Percentiles rank a stretch among this genome's conserved stretches.
phyloP scores from a whole-genome alignment of 1,140 invertebrate species.

The Sycophila sp. region DNA sequence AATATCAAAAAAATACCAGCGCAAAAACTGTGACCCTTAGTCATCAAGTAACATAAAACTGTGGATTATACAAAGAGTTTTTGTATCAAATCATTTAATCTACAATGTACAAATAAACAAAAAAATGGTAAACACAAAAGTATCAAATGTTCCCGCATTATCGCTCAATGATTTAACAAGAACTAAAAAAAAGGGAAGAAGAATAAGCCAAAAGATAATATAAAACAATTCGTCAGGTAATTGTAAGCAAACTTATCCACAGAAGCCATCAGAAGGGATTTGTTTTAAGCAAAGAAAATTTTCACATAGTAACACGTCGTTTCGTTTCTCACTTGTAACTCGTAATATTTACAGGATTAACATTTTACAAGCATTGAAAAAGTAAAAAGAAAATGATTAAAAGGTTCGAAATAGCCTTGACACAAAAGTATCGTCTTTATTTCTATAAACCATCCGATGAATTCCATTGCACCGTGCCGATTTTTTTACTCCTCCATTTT shows the following conservation, averaged over 20 bases:
- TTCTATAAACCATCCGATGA: constrained; percentile 41
- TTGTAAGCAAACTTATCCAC: constrained; percentile 29
- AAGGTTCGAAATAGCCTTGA: constrained; percentile 41
- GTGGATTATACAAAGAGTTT: constrained; percentile 31
- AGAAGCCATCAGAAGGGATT: constrained; percentile 29
- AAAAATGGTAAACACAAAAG: constrained; percentile 30
- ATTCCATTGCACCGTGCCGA: constrained; percentile 42
- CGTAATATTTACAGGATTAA: constrained; percentile 43
- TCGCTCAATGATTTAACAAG: constrained; percentile 22
- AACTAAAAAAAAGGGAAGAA: constrained; percentile 15
- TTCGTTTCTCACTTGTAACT: constrained; percentile 39
- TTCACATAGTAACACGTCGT: constrained; percentile 35
- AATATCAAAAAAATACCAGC: constrained; percentile 40
- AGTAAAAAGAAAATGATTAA: constrained; percentile 39
- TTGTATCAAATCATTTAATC: constrained; percentile 29
- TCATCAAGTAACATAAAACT: constrained; percentile 34
- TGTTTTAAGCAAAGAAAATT: constrained; percentile 32
- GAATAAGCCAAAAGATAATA: constrained; percentile 7
- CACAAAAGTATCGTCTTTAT: constrained; percentile 42
- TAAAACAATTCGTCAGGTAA: constrained; percentile 15
- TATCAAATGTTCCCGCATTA: constrained; percentile 27
- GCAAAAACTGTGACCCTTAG: constrained; percentile 30
- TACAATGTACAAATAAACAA: constrained; percentile 34
- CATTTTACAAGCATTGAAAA: constrained; percentile 42
- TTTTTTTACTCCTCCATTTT: constrained; percentile 36